These are phyloP conservation scores for Protula sp. DNA, from an alignment of 2,888 invertebrate species.

Conservation along the genomic window DNA sequence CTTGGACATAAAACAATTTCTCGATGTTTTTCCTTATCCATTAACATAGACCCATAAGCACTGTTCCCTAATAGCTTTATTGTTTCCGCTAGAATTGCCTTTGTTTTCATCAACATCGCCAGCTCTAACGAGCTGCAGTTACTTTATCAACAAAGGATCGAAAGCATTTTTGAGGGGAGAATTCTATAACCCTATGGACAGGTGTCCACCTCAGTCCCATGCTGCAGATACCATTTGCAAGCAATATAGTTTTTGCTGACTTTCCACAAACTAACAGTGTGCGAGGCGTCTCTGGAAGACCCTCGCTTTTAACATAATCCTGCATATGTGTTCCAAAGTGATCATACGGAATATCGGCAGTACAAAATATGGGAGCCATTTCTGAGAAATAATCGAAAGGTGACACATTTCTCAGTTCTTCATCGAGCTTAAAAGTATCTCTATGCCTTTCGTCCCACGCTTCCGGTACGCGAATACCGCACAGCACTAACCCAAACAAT, in stretches of 20 bases:
- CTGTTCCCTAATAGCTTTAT: conserved; percentile 6
- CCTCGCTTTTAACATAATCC: background rate
- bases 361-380: conserved; percentile 7
- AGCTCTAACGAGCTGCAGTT: background rate
- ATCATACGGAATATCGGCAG: background rate
- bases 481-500: background rate
- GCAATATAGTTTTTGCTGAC: conserved; percentile 1
- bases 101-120: conserved; percentile 2
- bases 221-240: conserved; percentile 13
- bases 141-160: conserved; percentile 1
- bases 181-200: conserved; percentile 13
- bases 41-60: conserved; percentile 1
- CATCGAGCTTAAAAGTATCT: no score
- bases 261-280: conserved; percentile 4
- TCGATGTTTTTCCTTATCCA: conserved; percentile 7
- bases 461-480: background rate
- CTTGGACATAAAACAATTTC: no score
- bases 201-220: conserved; percentile 8
- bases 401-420: background rate
- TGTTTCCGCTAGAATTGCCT: background rate
- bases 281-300: background rate
- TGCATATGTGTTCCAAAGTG: conserved; percentile 3
- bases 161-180: conserved; percentile 1
- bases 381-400: conserved; percentile 3
- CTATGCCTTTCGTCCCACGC: background rate